Conservation (phyloP, 2,113 vertebrate species). For the Upupa epops region DNA sequence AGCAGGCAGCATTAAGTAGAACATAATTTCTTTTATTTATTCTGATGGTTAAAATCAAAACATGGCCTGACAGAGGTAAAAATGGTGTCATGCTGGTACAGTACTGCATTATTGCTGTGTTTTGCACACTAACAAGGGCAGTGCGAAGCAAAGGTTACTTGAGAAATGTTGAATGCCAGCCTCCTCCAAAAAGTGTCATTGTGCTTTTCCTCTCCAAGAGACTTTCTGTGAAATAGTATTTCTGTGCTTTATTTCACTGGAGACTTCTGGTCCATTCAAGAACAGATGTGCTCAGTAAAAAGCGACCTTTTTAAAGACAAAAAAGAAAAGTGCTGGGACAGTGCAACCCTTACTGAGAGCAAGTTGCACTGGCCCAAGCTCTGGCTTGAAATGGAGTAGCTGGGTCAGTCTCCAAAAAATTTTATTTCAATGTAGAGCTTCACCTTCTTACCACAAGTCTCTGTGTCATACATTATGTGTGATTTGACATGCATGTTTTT, state of each 20-base stretch:
- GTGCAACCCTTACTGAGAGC: not conserved
- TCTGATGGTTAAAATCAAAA: not conserved
- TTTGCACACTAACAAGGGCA: not conserved
- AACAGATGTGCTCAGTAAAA: not conserved
- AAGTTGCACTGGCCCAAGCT: not conserved
- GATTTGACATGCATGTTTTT: not conserved
- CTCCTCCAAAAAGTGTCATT: not conserved
- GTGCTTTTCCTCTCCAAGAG: not conserved
- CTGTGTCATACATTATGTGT: not conserved
- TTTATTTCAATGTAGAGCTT: not conserved
- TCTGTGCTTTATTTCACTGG: not conserved
- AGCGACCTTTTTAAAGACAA: not conserved
- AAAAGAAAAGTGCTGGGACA: not conserved
- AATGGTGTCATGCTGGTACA: not conserved
- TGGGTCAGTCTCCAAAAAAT: not conserved
- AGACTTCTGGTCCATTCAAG: not conserved
- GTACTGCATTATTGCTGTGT: not conserved
- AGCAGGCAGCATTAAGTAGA: not conserved
- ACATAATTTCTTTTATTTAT: not conserved
- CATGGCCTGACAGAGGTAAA: not conserved
- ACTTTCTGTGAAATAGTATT: not conserved
- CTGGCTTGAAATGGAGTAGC: not conserved
- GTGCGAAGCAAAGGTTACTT: not conserved
- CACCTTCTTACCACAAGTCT: not conserved
- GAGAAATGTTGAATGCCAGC: not conserved